A percentile compares a stretch with the other conserved stretches of the same genome.
These are phyloP conservation scores for Valencia hispanica DNA, from an alignment of 2,797 vertebrate species.

Conservation along the genomic window DNA sequence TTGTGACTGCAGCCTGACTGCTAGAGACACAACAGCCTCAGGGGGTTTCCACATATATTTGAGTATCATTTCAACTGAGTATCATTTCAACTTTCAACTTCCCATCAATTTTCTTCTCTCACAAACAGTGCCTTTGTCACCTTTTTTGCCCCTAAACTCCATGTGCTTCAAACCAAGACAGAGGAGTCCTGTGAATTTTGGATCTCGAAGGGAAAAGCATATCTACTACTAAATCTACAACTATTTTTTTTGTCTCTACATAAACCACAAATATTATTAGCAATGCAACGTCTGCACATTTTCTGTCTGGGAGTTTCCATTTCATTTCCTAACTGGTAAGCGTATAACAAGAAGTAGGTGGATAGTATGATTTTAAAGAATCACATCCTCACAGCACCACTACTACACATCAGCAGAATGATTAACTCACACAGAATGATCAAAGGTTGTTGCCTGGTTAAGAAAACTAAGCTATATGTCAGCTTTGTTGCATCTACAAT, in stretches of 20 bases:
- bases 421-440: background rate
- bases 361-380: background rate
- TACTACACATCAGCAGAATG: constrained; percentile 1
- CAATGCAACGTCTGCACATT: background rate
- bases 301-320: background rate
- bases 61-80: constrained; percentile 8
- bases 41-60: constrained; percentile 28
- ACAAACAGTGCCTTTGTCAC: too few species aligned
- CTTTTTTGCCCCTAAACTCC: background rate
- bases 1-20: constrained; percentile 52
- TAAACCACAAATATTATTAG: constrained; percentile 7
- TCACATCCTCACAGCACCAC: constrained; percentile 2
- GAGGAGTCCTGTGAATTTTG: background rate
- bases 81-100: too few species aligned
- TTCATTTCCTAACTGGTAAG: constrained; percentile 1
- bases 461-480: background rate
- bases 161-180: constrained; percentile 6
- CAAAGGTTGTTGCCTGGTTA: background rate
- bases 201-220: background rate
- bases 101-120: constrained; percentile 14
- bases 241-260: background rate
- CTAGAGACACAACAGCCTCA: constrained; percentile 48
- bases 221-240: constrained; percentile 3
- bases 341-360: background rate
- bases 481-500: background rate